Evolutionary conservation across 2,113 vertebrate species (phyloP), one percentile per base, ranked within the genome.

Genomic region (Acrocephalus arundinaceus): DNA sequence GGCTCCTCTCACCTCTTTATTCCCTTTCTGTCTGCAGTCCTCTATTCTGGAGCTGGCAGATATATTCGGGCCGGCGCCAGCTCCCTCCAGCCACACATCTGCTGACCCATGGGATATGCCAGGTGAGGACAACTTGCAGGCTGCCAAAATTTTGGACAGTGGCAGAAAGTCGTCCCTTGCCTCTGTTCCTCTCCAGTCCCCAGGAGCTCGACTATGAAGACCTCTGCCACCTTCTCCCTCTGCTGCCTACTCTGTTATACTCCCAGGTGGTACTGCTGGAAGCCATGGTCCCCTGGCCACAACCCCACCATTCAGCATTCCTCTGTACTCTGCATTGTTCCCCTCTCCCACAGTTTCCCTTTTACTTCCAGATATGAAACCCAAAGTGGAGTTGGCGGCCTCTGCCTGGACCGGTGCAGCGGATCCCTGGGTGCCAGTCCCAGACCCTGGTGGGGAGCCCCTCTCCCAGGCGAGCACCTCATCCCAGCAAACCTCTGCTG

Each of bases 31-130:
- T 87, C 93, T 58, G 68, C 98, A 99, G 99, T 99, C 99, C 25
- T 98, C 99, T 91, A 98, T 99, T 96, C 96, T 99, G 98, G 99
- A 99, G 95, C 98, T 99, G 93, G 98, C 98, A 55, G 99, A 99
- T 96, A 98, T 99, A 97, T 99, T 99, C 6, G 97, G 98, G 59
- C 97, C 98, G 6, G 97, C 92, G 1, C 70, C 97, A 48, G 98
- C 97, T 17, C 97, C 98, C 37, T 97, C 98, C 90, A 89, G 97
- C 68, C 97, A 98, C 80, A 92, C 96, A 4, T 97, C 98, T 58
- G 92, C 97, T 13, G 98, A 98, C 85, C 98, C 98, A 2, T 99
- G 99, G 99, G 98, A 99, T 74, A 96, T 97, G 91, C 97, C 98
- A 76, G 98, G 97, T 96, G 97, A 87, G 67, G 86, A 35, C 87